Percentiles rank a stretch among this genome's conserved stretches.
phyloP scores from a whole-genome alignment of 2,797 vertebrate genomes.

The Tangara arthus region DNA sequence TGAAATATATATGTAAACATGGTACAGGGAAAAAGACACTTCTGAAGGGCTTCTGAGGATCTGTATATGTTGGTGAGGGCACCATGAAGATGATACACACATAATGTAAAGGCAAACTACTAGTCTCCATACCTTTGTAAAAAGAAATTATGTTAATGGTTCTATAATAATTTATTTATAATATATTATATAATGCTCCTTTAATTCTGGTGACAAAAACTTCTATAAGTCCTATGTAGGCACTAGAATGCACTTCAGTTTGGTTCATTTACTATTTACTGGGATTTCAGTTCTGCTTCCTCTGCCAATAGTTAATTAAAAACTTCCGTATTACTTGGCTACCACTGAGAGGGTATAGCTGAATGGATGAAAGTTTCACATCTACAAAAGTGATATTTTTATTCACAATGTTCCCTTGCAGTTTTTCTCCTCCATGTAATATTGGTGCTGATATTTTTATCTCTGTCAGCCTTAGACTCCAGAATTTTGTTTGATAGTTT shows the following conservation, averaged over 20 bases:
- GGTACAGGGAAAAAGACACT: not conserved
- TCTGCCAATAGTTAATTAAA: not conserved
- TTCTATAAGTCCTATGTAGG: not conserved
- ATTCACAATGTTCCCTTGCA: not conserved
- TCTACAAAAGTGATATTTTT: not conserved
- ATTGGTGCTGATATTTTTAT: not conserved
- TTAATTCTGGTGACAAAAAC: not conserved
- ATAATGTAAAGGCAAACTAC: not conserved
- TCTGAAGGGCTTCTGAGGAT: not conserved
- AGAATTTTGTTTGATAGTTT: not conserved
- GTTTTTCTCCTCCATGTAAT: not conserved
- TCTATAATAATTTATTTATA: not conserved
- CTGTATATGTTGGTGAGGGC: not conserved
- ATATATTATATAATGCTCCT: not conserved
- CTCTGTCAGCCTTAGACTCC: not conserved
- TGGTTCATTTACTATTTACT: not conserved
- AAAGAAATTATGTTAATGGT: not conserved
- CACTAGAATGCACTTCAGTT: not conserved
- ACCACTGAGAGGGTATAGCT: not conserved
- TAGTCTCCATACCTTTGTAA: not conserved
- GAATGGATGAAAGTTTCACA: not conserved
- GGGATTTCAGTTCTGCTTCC: not conserved
- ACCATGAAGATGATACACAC: not conserved
- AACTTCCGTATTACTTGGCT: not conserved
- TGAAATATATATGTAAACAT: not conserved